Evolutionary conservation across 2,888 invertebrate genomes (phyloP).

Genomic region (Parnassius glacialis): DNA sequence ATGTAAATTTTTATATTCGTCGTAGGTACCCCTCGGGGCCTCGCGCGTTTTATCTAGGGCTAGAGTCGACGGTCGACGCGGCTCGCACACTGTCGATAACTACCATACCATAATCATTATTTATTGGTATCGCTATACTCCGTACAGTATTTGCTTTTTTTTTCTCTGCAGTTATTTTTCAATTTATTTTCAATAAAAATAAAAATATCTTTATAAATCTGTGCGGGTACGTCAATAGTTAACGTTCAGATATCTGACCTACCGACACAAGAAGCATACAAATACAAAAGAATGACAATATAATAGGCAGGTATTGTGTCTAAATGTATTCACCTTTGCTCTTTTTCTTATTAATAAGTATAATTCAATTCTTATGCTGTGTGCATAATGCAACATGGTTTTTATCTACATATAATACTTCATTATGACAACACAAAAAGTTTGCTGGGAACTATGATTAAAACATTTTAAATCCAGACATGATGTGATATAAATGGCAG

Average conservation of each 20-base stretch:
- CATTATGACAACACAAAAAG: neutral
- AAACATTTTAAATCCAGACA: neutral
- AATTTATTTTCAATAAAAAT: too few species aligned
- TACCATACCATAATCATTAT: slow-evolving; percentile 1
- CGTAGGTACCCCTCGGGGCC: neutral
- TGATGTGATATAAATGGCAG: neutral
- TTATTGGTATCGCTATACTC: neutral
- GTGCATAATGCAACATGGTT: slow-evolving; percentile 26
- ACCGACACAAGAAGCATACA: neutral
- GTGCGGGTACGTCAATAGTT: neutral
- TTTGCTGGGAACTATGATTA: neutral
- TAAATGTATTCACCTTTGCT: slow-evolving; percentile 32
- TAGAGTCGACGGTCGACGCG: neutral
- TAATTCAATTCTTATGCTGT: slow-evolving; percentile 31
- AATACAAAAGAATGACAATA: slow-evolving; percentile 25
- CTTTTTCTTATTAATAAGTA: slow-evolving; percentile 33
- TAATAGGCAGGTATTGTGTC: slow-evolving; percentile 14
- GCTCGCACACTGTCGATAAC: neutral
- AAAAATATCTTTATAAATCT: neutral
- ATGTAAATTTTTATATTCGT: neutral
- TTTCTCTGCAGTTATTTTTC: neutral
- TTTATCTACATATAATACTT: neutral
- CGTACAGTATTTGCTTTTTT: neutral
- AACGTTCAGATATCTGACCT: neutral
- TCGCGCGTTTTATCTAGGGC: neutral